These are phyloP conservation scores for Thamnophis sirtalis DNA, from an alignment of 2,113 vertebrate species.

Conservation along the genomic window DNA sequence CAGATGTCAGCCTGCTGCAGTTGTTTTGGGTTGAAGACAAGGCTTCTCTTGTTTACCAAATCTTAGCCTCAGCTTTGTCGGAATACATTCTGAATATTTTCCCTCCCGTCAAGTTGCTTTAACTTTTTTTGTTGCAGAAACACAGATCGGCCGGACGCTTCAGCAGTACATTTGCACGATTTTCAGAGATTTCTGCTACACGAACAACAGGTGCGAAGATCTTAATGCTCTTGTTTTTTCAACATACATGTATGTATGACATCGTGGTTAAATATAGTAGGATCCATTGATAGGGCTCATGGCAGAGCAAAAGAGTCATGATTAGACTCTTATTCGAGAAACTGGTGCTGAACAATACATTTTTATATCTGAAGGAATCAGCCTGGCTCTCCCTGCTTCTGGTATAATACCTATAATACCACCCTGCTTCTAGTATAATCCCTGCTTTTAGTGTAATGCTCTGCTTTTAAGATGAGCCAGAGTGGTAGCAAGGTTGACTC, in stretches of 20 bases:
- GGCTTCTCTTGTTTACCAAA: background rate
- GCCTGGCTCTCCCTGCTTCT: background rate
- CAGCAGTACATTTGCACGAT: slow-evolving; percentile 84
- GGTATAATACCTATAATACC: background rate
- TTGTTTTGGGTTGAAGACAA: background rate
- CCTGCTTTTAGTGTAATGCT: background rate
- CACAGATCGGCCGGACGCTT: slow-evolving; percentile 86
- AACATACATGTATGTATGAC: background rate
- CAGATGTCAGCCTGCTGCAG: background rate
- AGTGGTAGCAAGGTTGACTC: too few species aligned
- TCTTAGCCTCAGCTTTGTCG: background rate
- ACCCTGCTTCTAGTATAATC: background rate
- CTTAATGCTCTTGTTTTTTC: background rate
- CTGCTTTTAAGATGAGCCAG: background rate
- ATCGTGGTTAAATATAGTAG: background rate
- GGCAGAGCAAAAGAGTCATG: background rate
- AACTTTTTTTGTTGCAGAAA: slow-evolving; percentile 72
- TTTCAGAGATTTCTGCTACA: slow-evolving; percentile 91
- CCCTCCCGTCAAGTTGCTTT: too few species aligned
- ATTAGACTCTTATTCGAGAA: background rate
- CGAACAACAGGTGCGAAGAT: slow-evolving; percentile 82
- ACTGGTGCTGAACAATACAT: background rate
- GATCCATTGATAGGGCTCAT: background rate
- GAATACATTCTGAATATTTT: background rate
- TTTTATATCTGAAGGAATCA: background rate